Evolutionary conservation across 2,113 vertebrate species (phyloP).

Genomic region (Anser brachyrhynchus): DNA sequence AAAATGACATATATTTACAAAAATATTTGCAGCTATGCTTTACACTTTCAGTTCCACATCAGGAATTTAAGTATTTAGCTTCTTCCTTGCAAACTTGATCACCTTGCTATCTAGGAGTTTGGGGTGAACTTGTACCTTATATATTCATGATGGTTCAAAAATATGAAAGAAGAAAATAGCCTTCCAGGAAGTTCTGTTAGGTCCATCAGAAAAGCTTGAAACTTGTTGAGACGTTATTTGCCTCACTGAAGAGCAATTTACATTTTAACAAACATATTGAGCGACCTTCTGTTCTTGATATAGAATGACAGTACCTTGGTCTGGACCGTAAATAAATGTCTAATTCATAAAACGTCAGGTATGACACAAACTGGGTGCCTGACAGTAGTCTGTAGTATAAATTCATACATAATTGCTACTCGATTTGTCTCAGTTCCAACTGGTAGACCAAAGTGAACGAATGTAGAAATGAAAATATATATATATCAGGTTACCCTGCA

Average conservation of each 20-base stretch:
- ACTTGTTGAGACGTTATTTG: background rate
- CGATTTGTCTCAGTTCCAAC: background rate
- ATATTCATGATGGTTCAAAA: background rate
- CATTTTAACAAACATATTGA: background rate
- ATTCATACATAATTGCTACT: background rate
- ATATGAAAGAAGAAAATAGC: background rate
- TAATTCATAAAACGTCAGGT: background rate
- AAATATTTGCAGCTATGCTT: slow-evolving; percentile 67
- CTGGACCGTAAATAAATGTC: background rate
- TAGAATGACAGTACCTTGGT: slow-evolving; percentile 2
- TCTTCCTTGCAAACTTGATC: background rate
- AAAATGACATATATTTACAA: slow-evolving; percentile 68
- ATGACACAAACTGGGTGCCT: background rate
- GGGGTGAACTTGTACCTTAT: background rate
- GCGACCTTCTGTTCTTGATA: background rate
- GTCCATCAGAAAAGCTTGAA: background rate
- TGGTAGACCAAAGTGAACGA: background rate
- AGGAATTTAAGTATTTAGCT: background rate
- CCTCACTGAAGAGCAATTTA: background rate
- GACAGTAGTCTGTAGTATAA: background rate
- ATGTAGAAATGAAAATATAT: background rate
- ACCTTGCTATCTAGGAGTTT: background rate
- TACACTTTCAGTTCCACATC: background rate
- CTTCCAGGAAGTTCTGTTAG: background rate
- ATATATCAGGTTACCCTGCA: background rate